These are phyloP conservation scores for Saxicola maurus DNA, from an alignment of 2,797 vertebrate species.

Conservation along the genomic window DNA sequence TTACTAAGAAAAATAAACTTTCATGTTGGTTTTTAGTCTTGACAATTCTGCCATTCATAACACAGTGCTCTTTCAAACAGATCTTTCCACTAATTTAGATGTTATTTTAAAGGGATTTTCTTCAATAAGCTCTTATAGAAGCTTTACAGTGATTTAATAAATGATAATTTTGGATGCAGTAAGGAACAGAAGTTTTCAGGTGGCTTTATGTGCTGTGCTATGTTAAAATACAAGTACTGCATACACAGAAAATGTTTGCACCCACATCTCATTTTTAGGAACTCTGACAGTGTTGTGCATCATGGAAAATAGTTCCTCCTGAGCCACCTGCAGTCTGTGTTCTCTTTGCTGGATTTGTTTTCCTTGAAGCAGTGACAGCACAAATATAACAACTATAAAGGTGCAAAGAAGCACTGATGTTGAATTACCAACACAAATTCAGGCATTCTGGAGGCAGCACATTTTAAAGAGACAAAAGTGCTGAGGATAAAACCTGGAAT, in stretches of 20 bases:
- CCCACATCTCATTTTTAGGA: not conserved
- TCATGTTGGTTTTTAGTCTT: not conserved
- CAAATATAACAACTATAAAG: not conserved
- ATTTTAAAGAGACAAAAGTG: not conserved
- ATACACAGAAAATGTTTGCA: fast-evolving
- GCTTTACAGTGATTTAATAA: not conserved
- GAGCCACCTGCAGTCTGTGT: not conserved
- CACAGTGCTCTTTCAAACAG: not conserved
- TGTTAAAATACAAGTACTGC: not conserved
- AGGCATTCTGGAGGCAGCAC: not conserved
- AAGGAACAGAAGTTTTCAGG: not conserved
- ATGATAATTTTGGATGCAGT: not conserved
- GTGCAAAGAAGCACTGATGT: not conserved
- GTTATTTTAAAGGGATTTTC: not conserved
- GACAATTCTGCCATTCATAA: not conserved
- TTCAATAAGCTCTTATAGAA: not conserved
- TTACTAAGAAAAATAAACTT: not conserved
- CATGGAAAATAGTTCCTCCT: not conserved
- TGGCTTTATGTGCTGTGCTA: not conserved
- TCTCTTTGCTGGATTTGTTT: not conserved
- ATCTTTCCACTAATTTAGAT: not conserved
- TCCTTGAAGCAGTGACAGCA: not conserved
- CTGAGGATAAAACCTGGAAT: not conserved
- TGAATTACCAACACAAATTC: not conserved
- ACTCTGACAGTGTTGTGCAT: not conserved